These are phyloP conservation scores for Myoxocephalus aenaeus DNA, from an alignment of 2,797 vertebrate genomes.

Conservation along the genomic window DNA sequence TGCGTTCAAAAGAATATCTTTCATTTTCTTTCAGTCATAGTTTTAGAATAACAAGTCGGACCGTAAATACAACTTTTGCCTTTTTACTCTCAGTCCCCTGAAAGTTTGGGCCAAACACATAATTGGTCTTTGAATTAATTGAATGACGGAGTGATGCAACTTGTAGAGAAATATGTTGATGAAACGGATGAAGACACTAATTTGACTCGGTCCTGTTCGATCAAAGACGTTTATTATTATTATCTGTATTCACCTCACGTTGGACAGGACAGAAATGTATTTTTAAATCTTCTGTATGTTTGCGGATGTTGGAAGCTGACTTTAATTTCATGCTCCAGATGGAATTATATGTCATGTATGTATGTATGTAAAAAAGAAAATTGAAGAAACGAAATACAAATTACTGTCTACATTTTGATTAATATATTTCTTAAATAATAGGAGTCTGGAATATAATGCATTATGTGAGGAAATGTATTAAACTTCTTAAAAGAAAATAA, in stretches of 20 bases:
- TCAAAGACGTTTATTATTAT: not conserved
- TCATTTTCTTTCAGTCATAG: not conserved
- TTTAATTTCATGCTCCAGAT: not conserved
- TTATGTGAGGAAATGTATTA: not conserved
- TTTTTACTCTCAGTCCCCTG: not conserved
- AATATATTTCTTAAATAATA: not conserved
- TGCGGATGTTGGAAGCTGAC: too few relatives aligned
- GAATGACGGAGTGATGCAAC: not conserved
- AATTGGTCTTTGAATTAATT: constrained; percentile 1
- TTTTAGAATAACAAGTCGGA: constrained; percentile 6
- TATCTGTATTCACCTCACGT: too few relatives aligned
- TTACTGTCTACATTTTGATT: not conserved
- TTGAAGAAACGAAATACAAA: not conserved
- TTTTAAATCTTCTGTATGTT: too few relatives aligned
- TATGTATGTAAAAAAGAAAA: not conserved
- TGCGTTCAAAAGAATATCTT: constrained; percentile 20
- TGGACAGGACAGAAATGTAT: too few relatives aligned
- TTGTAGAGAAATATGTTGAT: not conserved
- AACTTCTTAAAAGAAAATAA: not conserved
- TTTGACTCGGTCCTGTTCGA: not conserved
- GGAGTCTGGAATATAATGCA: not conserved
- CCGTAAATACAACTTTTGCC: not conserved
- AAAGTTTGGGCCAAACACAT: not conserved
- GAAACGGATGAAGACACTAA: not conserved
- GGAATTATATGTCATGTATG: not conserved